These are phyloP conservation scores for Cylindroiulus punctatus DNA, from an alignment of 2,888 invertebrate genomes.

Conservation along the genomic window DNA sequence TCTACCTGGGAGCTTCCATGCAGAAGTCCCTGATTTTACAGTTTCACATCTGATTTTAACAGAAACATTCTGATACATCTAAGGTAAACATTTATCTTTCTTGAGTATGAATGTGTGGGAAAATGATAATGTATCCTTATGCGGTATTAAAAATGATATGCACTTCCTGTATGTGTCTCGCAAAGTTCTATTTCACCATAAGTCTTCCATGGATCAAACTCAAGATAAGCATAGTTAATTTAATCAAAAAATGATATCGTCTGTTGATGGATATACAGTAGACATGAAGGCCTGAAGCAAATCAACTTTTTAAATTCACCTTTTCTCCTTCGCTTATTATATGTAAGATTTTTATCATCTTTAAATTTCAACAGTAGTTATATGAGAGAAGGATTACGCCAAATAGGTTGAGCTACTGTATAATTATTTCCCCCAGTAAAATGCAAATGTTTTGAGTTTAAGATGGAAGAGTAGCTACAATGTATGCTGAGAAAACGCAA, in stretches of 20 bases:
- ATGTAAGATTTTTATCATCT: conserved; percentile 10
- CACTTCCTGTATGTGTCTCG: conserved; percentile 17
- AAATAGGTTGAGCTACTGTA: conserved; percentile 9
- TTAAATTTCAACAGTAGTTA: neutral
- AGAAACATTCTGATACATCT: neutral
- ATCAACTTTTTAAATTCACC: neutral
- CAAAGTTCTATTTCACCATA: neutral
- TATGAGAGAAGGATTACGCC: neutral
- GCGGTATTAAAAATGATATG: neutral
- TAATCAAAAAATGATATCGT: neutral
- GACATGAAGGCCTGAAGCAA: neutral
- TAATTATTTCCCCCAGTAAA: neutral
- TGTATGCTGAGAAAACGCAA: neutral
- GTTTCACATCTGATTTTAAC: neutral
- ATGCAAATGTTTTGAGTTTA: neutral
- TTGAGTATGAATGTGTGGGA: conserved; percentile 5
- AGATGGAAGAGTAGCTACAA: neutral
- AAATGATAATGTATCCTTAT: neutral
- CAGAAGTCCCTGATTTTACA: no score
- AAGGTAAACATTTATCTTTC: neutral
- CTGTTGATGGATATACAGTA: neutral
- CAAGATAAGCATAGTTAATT: conserved; percentile 17
- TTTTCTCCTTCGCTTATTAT: neutral
- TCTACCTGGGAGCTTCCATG: no score
- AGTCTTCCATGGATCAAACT: neutral